Evolutionary conservation across 2,888 invertebrate genomes (phyloP).

Genomic region (Drosophila neutralis): DNA sequence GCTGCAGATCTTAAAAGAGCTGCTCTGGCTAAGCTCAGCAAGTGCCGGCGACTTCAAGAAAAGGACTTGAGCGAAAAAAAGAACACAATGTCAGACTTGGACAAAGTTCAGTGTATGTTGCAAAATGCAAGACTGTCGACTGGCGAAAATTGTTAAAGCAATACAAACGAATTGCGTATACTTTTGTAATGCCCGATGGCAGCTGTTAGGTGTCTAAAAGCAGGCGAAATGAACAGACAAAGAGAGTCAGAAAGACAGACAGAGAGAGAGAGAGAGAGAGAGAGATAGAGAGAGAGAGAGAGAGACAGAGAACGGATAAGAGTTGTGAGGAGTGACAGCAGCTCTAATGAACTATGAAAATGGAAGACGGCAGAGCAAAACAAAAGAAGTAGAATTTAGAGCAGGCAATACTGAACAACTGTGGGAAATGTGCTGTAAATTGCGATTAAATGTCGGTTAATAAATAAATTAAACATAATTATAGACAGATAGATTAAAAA

Average conservation of each 20-base stretch:
- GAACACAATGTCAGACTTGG: conserved; percentile 55
- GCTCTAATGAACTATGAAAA: conserved; percentile 70
- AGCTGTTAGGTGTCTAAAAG: conserved; percentile 44
- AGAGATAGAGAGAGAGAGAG: background rate
- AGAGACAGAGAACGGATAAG: background rate
- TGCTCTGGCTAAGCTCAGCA: conserved; percentile 28
- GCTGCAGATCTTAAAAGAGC: conserved; percentile 47
- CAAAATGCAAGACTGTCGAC: conserved; percentile 9
- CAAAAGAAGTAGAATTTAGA: conserved; percentile 15
- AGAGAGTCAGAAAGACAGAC: conserved; percentile 3
- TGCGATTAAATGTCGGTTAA: background rate
- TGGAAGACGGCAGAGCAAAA: conserved; percentile 48
- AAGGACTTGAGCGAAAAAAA: background rate
- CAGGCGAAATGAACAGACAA: conserved; percentile 12
- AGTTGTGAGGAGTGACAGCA: background rate
- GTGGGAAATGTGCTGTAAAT: background rate
- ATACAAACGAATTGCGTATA: conserved; percentile 58
- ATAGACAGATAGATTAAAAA: background rate
- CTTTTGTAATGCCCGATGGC: conserved; percentile 72
- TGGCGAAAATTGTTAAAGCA: conserved; percentile 29
- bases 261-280: conserved; percentile 3
- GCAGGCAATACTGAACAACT: conserved; percentile 4
- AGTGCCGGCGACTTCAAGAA: conserved; percentile 21
- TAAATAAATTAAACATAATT: background rate
- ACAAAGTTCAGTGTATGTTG: conserved; percentile 25